A percentile compares a stretch with the other conserved stretches of the same genome.
These are phyloP conservation scores for Apodemus sylvaticus DNA, from an alignment of 2,113 vertebrate species.

Conservation along the genomic window DNA sequence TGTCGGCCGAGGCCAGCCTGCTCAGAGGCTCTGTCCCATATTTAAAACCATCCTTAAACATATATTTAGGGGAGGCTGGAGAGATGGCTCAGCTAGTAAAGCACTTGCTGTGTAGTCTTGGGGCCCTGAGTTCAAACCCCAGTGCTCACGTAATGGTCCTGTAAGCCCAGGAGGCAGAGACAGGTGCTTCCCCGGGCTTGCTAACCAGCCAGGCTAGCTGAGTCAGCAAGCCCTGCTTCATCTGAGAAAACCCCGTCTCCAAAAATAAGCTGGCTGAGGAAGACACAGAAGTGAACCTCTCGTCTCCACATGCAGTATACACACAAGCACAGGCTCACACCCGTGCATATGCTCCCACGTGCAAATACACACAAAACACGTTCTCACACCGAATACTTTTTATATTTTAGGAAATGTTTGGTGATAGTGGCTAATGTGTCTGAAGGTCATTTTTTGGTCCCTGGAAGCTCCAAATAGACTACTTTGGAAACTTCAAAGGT, in stretches of 20 bases:
- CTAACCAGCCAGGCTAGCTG: too few species aligned
- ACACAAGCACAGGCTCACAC: background rate
- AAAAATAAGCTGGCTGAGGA: background rate
- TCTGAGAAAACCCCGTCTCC: background rate
- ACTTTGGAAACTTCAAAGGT: background rate
- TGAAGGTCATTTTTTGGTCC: background rate
- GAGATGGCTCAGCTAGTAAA: background rate
- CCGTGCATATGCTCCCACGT: background rate
- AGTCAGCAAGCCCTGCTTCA: background rate
- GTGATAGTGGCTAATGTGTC: background rate
- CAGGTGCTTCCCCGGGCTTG: background rate
- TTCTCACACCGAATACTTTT: background rate
- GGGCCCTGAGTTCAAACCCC: background rate
- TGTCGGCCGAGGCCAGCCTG: background rate
- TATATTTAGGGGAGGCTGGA: background rate
- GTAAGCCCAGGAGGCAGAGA: background rate
- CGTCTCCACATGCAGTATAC: background rate
- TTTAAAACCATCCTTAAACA: constrained; percentile 34
- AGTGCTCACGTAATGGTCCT: background rate
- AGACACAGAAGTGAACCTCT: background rate
- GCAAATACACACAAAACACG: background rate
- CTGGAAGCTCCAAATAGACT: background rate
- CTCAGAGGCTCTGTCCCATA: background rate
- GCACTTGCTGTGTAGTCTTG: background rate
- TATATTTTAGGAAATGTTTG: background rate